Base-by-base conservation (phyloP, 2,888 invertebrate species). In the Yponomeuta sedellus region DNA sequence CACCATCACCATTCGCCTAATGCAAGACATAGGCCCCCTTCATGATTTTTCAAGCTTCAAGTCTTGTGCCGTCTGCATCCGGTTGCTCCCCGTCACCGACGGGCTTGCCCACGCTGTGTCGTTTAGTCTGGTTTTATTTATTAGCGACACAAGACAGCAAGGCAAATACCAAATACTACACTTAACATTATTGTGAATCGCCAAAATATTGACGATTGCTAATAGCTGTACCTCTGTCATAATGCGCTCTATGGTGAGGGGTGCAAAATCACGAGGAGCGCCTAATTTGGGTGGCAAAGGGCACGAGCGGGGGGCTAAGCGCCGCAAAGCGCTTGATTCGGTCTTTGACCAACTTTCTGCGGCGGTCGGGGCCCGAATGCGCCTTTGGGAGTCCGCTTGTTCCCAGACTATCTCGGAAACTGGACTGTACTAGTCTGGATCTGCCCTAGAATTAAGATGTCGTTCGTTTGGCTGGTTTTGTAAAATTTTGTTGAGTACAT, bases 241-340 rank as follows among this genome's bases (percentile, higher is more conserved):
- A 34, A 6, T 34, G 8, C 5, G 1, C 34, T 34, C 34, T 10
- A 34, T 34, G 6, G 34, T 8, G 8, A 28, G 61, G 61, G 61
- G 34, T 19, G 40, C 25, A 56, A 61, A 67, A 68, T 64, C 65
- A 65, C 64, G 65, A 64, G 68, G 56, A 69, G 62, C 75, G 79
- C 73, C 84, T 83, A 84, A 84, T 84, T 84, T 80, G 75, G 85
- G 83, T 77, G 82, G 78, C 78, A 83, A 83, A 87, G 88, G 90
- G 88, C 88, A 79, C 76, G 85, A 84, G 83, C 80, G 81, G 25
- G 59, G n/a, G 34, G 40, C 59, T 65, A 65, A 65, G 59, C 65
- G 66, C 52, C 61, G 22, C 16, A 52, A 16, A 34, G 34, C 39
- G 34, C 19, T 25, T 66, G 28, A 62, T 66, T 63, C 57, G 57